A percentile compares a stretch with the other conserved stretches of the same genome.
Conservation (phyloP, 2,113 vertebrate genomes). For the Furnarius figulus region DNA sequence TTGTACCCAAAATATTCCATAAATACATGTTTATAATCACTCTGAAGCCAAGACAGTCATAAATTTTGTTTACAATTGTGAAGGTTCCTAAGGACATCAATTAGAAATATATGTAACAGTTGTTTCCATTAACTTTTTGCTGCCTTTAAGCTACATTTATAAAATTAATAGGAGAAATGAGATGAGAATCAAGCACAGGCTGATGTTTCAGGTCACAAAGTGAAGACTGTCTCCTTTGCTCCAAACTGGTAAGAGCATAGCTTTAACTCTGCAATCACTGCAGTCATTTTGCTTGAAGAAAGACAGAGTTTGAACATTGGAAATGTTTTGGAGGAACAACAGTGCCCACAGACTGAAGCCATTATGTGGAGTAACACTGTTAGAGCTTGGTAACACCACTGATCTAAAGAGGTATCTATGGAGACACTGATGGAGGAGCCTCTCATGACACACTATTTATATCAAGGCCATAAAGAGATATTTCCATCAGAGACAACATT, state of each 20-base stretch:
- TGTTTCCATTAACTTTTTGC: background rate
- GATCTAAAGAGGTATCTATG: background rate
- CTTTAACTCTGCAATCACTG: background rate
- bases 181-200: background rate
- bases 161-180: background rate
- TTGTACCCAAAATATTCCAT: background rate
- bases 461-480: background rate
- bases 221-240: background rate
- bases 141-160: background rate
- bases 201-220: background rate
- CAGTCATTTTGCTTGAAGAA: background rate
- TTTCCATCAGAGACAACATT: background rate
- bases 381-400: background rate
- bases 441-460: background rate
- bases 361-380: background rate
- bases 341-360: background rate
- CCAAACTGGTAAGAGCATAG: background rate
- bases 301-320: background rate
- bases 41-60: background rate
- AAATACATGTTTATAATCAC: background rate
- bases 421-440: background rate
- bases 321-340: background rate
- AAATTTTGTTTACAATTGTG: background rate
- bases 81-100: background rate
- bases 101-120: background rate